These are phyloP conservation scores for Sarcophaga caerulescens DNA, from an alignment of 2,888 invertebrate species.

Conservation along the genomic window DNA sequence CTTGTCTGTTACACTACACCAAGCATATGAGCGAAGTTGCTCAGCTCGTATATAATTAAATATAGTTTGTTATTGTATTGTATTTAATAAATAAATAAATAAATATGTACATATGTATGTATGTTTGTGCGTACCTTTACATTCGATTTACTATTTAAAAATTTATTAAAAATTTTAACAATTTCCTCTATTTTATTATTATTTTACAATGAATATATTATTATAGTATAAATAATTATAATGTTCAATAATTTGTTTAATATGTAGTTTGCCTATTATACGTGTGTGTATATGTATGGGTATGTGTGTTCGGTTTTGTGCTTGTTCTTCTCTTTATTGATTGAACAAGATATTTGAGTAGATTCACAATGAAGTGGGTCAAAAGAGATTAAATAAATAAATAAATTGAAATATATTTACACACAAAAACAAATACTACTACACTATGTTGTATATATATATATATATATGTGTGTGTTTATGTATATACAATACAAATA, in stretches of 20 bases:
- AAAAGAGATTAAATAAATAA: slow-evolving; percentile 3
- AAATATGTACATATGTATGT: too few relatives aligned
- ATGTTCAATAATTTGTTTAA: not conserved
- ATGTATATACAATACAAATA: not conserved
- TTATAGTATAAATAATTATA: not conserved
- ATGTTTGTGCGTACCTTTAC: too few relatives aligned
- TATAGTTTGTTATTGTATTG: too few relatives aligned
- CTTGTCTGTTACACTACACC: too few relatives aligned
- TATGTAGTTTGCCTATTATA: not conserved
- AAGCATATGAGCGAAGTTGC: too few relatives aligned
- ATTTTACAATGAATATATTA: not conserved
- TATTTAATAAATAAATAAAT: too few relatives aligned
- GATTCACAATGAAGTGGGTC: not conserved
- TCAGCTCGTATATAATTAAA: too few relatives aligned
- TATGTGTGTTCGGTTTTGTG: not conserved
- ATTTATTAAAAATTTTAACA: too few relatives aligned
- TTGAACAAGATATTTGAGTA: not conserved
- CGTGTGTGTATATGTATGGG: too few relatives aligned
- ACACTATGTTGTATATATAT: not conserved
- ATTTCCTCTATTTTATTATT: too few relatives aligned
- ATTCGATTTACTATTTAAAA: too few relatives aligned
- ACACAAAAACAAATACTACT: not conserved
- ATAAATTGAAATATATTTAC: not conserved
- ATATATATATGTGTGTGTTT: not conserved
- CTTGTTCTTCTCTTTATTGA: not conserved